A percentile compares a stretch with the other conserved stretches of the same genome.
phyloP scores from a whole-genome alignment of 1,140 invertebrate genomes.

The Drosophila oshimai region DNA sequence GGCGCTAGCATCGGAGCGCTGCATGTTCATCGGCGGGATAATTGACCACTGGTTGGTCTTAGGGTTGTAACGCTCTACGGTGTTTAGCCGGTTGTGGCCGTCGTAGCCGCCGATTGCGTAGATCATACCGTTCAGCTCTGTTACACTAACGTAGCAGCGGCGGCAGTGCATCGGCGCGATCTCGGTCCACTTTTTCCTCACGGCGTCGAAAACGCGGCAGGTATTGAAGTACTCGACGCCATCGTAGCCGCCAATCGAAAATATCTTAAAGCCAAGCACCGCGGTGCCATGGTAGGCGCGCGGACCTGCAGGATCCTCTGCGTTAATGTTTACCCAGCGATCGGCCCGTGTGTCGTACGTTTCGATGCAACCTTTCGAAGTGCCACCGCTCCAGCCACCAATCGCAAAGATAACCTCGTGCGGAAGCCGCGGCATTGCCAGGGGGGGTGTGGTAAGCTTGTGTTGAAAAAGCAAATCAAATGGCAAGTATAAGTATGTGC shows the following conservation, averaged over 20 bases:
- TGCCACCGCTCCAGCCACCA: constrained; percentile 91
- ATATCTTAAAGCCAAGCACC: constrained; percentile 87
- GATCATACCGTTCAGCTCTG: constrained; percentile 87
- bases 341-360: constrained; percentile 89
- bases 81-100: constrained; percentile 90
- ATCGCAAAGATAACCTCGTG: constrained; percentile 89
- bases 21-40: constrained; percentile 90
- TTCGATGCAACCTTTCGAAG: constrained; percentile 90
- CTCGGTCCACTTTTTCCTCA: constrained; percentile 87
- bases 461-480: constrained; percentile 35
- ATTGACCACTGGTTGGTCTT: constrained; percentile 91
- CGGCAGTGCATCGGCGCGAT: constrained; percentile 85
- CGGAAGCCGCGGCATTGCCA: constrained; percentile 87
- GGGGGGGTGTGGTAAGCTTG: constrained; percentile 85
- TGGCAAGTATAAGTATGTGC: constrained; percentile 36
- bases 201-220: constrained; percentile 87
- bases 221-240: constrained; percentile 90
- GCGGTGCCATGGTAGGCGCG: constrained; percentile 91
- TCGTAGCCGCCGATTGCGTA: constrained; percentile 95
- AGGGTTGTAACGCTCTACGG: constrained; percentile 89
- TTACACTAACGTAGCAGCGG: constrained; percentile 87
- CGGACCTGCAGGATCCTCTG: constrained; percentile 85
- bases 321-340: constrained; percentile 86
- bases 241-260: constrained; percentile 91
- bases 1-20: constrained; percentile 91